These are phyloP conservation scores for Takifugu flavidus DNA, from an alignment of 2,113 vertebrate species.

Conservation along the genomic window DNA sequence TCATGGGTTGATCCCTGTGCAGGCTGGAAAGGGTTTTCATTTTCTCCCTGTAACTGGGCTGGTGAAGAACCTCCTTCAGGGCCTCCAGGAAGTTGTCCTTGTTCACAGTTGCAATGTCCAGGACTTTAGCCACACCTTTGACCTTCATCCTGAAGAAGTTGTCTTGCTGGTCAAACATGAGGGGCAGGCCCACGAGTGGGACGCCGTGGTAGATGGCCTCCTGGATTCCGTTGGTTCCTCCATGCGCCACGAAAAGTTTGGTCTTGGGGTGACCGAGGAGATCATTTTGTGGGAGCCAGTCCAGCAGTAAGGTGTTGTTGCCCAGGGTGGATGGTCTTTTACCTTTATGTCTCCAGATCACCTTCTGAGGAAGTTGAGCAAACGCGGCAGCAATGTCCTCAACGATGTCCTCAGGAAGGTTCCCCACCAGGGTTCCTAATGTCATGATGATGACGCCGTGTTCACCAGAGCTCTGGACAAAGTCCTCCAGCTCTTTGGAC, in stretches of 20 bases:
- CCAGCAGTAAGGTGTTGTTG: conserved; percentile 53
- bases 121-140: conserved; percentile 58
- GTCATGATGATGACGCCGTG: conserved; percentile 63
- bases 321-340: conserved; percentile 50
- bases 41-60: conserved; percentile 51
- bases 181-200: conserved; percentile 55
- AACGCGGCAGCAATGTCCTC: conserved; percentile 59
- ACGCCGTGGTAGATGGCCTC: conserved; percentile 63
- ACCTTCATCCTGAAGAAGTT: conserved; percentile 55
- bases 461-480: conserved; percentile 57
- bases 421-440: conserved; percentile 52
- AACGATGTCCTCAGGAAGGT: conserved; percentile 48
- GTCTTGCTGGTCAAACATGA: conserved; percentile 62
- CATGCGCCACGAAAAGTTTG: conserved; percentile 59
- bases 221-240: conserved; percentile 65
- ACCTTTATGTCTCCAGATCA: conserved; percentile 58
- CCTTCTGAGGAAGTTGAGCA: conserved; percentile 59
- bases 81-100: conserved; percentile 53
- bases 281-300: conserved; percentile 66
- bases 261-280: conserved; percentile 63
- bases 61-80: conserved; percentile 49
- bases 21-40: conserved; percentile 58
- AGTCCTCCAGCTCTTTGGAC: conserved; percentile 51
- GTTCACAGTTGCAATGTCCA: conserved; percentile 51
- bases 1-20: conserved; percentile 59